Evolutionary conservation across 2,888 invertebrate species (phyloP), one percentile per base, ranked within the genome.

Genomic region (Torymus auratus): DNA sequence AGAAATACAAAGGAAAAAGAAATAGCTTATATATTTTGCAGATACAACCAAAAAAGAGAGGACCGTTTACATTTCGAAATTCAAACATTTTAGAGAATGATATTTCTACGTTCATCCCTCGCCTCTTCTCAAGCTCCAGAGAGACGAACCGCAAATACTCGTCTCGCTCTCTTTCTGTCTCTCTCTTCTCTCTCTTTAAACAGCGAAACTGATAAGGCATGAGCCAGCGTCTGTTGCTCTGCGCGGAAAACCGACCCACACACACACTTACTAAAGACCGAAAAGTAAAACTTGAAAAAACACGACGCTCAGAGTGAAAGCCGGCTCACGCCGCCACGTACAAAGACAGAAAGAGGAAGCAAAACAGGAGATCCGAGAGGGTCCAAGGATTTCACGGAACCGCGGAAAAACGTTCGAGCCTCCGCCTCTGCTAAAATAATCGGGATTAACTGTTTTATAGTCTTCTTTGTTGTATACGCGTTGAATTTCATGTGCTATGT

Each of bases 351-450:
- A 4, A 50, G 69, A n/a, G 64, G 72, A 41, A 80, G 76, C 72
- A 77, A 80, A 80, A 70, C 65, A 58, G 70, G 65, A 69, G 58
- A 70, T 53, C 12, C 41, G 20, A 53, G 28, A 17, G 64, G 56
- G 65, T 64, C 68, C 77, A 77, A 81, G 81, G 73, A 80, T 80
- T 81, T 55, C 77, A 60, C 58, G 74, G 61, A 78, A 72, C 52
- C n/a, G 10, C 71, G 62, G 62, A 68, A 77, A 76, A 71, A 68
- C 62, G 71, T 78, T 62, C 20, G 72, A 68, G 68, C 58, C n/a
- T 17, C 55, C 61, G 65, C 65, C 52, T 53, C 65, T 17, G 20
- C 70, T 52, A 64, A 80, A 80, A 80, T 74, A 74, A 80, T 80
- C 64, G 67, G 7, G 7, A 41, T 41, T 1, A 41, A 41, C 41